These are phyloP conservation scores for Nothoprocta pentlandii DNA, from an alignment of 2,113 vertebrate species.

Conservation along the genomic window DNA sequence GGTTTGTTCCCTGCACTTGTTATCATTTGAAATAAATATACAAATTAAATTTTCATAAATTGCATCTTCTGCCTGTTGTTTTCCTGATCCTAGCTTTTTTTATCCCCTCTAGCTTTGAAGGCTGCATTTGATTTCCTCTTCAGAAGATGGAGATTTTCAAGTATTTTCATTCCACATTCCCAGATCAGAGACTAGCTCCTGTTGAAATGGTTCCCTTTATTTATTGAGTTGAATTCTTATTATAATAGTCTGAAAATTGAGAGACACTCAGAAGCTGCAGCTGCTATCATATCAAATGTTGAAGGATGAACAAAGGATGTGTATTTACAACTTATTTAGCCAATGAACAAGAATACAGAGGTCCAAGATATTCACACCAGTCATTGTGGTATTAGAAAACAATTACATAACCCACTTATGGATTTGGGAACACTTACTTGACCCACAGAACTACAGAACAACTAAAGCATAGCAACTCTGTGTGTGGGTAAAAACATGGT, in stretches of 20 bases:
- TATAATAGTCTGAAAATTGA: conserved; percentile 28
- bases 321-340: background rate
- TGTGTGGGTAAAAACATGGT: background rate
- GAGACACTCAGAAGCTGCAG: conserved; percentile 3
- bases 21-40: conserved; percentile 33
- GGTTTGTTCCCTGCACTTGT: background rate
- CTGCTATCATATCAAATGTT: conserved; percentile 17
- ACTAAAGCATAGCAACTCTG: background rate
- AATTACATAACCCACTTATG: background rate
- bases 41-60: conserved; percentile 42
- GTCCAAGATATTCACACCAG: background rate
- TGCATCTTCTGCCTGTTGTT: conserved; percentile 21
- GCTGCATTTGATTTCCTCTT: conserved; percentile 44
- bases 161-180: conserved; percentile 37
- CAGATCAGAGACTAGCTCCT: conserved; percentile 43
- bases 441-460: background rate
- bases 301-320: background rate
- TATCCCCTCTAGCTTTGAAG: conserved; percentile 19
- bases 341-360: background rate
- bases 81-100: conserved; percentile 19
- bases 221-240: conserved; percentile 41
- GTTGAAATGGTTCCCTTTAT: conserved; percentile 43
- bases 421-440: too few species aligned
- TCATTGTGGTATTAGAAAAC: background rate
- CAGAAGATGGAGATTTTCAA: conserved; percentile 27